Evolutionary conservation across 2,797 vertebrate genomes (phyloP).

Genomic region (Parotocinclus haroldoi): DNA sequence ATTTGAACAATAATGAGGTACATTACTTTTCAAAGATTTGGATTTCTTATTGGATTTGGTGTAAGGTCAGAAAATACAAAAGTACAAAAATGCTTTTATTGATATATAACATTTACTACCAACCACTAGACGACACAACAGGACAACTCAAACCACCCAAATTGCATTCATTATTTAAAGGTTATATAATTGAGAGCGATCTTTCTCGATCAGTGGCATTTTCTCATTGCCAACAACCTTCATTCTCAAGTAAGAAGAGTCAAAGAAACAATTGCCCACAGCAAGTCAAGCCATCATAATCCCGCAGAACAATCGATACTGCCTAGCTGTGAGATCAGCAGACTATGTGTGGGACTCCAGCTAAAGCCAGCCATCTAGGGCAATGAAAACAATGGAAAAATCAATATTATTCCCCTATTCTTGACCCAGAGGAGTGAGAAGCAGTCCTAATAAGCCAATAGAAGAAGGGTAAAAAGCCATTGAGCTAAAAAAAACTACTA

Average conservation of each 20-base stretch:
- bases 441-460: slow-evolving; percentile 6
- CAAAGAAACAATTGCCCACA: slow-evolving; percentile 36
- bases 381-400: slow-evolving; percentile 49
- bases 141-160: too few relatives aligned
- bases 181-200: slow-evolving; percentile 22
- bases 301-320: slow-evolving; percentile 60
- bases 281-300: slow-evolving; percentile 56
- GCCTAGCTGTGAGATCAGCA: slow-evolving; percentile 49
- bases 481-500: neutral
- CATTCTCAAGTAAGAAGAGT: slow-evolving; percentile 7
- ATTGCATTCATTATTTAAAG: slow-evolving; percentile 22
- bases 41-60: too few relatives aligned
- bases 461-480: neutral
- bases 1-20: too few relatives aligned
- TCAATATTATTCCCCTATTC: slow-evolving; percentile 47
- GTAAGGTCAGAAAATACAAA: too few relatives aligned
- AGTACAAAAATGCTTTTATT: too few relatives aligned
- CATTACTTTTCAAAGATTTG: too few relatives aligned
- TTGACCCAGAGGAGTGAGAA: slow-evolving; percentile 47
- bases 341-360: slow-evolving; percentile 58
- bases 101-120: too few relatives aligned
- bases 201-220: slow-evolving; percentile 33
- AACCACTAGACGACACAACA: too few relatives aligned
- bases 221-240: slow-evolving; percentile 30
- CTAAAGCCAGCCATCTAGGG: slow-evolving; percentile 44